These are phyloP conservation scores for Trissolcus basalis DNA, from an alignment of 1,140 invertebrate genomes.

Conservation along the genomic window DNA sequence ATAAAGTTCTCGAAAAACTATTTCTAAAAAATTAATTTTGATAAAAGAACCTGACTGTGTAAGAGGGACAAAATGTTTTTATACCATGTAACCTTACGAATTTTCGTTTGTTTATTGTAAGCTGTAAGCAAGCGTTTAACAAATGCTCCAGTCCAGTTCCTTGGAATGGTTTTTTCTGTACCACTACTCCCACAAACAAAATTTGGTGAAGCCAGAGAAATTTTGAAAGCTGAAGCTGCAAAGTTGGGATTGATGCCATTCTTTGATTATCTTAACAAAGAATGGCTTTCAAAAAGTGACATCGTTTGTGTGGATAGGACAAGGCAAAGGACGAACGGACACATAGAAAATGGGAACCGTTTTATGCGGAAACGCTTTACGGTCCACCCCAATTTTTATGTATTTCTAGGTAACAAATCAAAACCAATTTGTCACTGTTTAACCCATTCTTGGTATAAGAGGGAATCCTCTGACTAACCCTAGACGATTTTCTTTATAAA, in stretches of 20 bases:
- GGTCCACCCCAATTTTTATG: slow-evolving; percentile 4
- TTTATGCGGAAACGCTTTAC: not conserved
- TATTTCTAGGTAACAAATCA: slow-evolving; percentile 2
- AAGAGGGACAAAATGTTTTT: no score
- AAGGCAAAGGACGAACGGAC: not conserved
- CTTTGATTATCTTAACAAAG: not conserved
- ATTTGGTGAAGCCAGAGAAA: not conserved
- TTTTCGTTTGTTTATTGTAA: no score
- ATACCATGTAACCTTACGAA: no score
- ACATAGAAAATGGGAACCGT: slow-evolving; percentile 13
- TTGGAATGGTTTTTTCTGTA: not conserved
- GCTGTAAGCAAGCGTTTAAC: no score
- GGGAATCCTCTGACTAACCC: no score
- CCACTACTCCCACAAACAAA: slow-evolving; percentile 4
- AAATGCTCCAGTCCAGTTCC: slow-evolving; percentile 1
- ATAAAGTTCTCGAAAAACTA: no score
- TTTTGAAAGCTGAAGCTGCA: not conserved
- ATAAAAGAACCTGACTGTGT: no score
- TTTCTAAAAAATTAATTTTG: no score
- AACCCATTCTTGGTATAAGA: no score
- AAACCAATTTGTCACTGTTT: no score
- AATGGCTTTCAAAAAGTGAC: not conserved
- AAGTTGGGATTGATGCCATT: not conserved
- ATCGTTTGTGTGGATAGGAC: slow-evolving; percentile 1
- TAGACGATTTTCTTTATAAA: no score